Evolutionary conservation across 2,113 vertebrate genomes (phyloP), one percentile per base, ranked within the genome.

Genomic region (Tursiops truncatus): DNA sequence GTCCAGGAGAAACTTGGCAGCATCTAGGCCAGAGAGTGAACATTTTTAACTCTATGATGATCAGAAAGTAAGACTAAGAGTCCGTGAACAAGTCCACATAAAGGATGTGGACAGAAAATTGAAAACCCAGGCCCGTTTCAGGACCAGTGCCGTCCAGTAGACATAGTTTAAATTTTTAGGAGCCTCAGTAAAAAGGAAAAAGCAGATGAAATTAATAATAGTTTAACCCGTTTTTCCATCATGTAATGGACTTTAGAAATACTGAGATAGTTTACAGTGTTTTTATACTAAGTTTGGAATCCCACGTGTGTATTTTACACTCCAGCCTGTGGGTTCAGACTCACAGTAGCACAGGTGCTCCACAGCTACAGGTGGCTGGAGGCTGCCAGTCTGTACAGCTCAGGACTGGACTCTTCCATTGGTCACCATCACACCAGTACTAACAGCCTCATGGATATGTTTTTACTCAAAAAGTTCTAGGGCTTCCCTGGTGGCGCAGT

Each of bases 351-450:
- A 10, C 68, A 6, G 36, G 73, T 4, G 31, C 65, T 81, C 36
- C 0, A 1, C 20, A 20, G 50, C 26, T 13, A 10, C 41, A 7
- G 20, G 23, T 18, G 73, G 10, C 33, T 50, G 17, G 76, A 33
- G 76, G 5, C 58, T 20, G 0, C 83, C 31, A 2, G 0, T 1
- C 38, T 8, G 21, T 60, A 20, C 62, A 23, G 71, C 15, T 18
- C 26, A 38, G 56, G 83, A 17, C n/a, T 5, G 4, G 17, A 10
- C 28, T 14, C 1, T 20, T 8, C 28, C 25, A 14, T 1, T 2
- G 6, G 8, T 62, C 2, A 15, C 18, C 6, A 10, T 33, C 0
- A 0, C 20, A 17, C 65, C 14, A 0, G 2, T 10, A 11, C 31
- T 11, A 6, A 11, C 33, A 23, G 58, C 76, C 31, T 63, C n/a